Evolutionary conservation across 2,888 invertebrate genomes (phyloP).

Genomic region (Therioaphis trifolii): DNA sequence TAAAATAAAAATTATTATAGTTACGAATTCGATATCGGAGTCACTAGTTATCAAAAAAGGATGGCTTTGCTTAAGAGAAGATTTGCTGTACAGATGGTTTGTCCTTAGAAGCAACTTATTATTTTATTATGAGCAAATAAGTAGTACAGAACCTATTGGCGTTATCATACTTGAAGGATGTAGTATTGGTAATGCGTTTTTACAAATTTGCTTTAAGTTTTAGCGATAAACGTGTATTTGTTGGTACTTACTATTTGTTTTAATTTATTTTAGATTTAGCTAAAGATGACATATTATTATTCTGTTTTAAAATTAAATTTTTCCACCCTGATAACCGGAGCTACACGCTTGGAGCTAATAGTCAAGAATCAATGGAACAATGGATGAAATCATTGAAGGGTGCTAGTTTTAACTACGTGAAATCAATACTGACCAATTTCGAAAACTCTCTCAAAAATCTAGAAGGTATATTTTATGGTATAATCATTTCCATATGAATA

Average conservation of each 20-base stretch:
- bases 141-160: constrained; percentile 91
- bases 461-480: constrained; percentile 72
- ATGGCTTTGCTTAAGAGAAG: constrained; percentile 89
- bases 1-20: constrained; percentile 95
- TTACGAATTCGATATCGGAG: constrained; percentile 86
- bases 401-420: constrained; percentile 96
- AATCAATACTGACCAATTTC: constrained; percentile 91
- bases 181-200: constrained; percentile 77
- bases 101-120: constrained; percentile 93
- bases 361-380: constrained; percentile 86
- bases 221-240: no score
- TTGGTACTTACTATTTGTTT: neutral
- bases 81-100: constrained; percentile 89
- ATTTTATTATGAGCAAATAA: constrained; percentile 93
- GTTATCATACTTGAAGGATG: constrained; percentile 94
- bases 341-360: constrained; percentile 87
- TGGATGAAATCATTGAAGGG: constrained; percentile 97
- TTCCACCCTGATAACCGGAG: constrained; percentile 87
- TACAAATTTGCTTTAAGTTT: no score
- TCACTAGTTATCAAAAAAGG: constrained; percentile 93
- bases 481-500: neutral
- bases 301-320: constrained; percentile 90
- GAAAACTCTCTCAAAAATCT: constrained; percentile 91
- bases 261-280: constrained; percentile 78
- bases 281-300: constrained; percentile 84